Evolutionary conservation across 2,113 vertebrate species (phyloP).

Genomic region (Cacatua alba): DNA sequence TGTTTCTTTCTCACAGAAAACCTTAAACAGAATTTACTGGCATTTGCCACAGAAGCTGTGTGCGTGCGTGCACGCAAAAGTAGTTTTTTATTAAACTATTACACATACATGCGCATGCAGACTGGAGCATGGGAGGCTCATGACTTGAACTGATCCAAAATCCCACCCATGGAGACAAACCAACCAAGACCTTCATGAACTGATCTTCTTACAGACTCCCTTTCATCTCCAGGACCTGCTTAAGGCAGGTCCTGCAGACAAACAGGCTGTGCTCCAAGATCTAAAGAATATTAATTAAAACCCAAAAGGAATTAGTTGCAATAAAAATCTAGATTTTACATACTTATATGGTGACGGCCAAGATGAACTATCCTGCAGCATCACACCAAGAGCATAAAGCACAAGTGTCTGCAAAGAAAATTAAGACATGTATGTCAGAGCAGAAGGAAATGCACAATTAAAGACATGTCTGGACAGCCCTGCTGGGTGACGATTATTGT

Average conservation of each 20-base stretch:
- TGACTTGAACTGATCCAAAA: neutral
- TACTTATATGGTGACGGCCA: conserved; percentile 91
- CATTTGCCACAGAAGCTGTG: neutral
- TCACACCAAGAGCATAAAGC: conserved; percentile 92
- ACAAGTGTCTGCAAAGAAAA: conserved; percentile 86
- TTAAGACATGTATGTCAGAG: neutral
- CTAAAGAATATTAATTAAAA: neutral
- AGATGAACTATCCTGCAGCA: conserved; percentile 87
- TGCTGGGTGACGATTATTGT: neutral
- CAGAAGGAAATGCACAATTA: neutral
- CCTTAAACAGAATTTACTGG: neutral
- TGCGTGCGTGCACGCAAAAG: neutral
- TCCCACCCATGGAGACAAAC: neutral
- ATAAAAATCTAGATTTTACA: neutral
- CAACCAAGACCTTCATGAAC: neutral
- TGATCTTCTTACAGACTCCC: neutral
- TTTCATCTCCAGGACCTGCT: conserved; percentile 7
- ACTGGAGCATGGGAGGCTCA: neutral
- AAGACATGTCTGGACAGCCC: neutral
- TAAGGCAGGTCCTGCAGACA: neutral
- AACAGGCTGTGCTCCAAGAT: neutral
- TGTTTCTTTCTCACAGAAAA: neutral
- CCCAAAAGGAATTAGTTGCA: neutral
- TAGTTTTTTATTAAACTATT: neutral
- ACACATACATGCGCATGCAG: neutral